phyloP scores from a whole-genome alignment of 2,888 invertebrate genomes.

The Tiphia femorata region DNA sequence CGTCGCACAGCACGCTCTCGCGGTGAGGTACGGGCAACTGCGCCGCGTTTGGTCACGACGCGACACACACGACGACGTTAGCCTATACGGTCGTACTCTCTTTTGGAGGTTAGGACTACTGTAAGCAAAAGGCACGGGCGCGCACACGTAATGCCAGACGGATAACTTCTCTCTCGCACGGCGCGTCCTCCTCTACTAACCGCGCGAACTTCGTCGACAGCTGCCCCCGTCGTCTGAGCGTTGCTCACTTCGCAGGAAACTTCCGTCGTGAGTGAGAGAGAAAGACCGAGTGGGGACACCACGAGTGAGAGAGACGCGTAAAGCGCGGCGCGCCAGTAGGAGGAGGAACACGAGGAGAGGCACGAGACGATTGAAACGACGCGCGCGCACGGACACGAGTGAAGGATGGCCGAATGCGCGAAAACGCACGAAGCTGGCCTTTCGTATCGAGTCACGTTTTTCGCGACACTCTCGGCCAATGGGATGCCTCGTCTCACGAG shows the following conservation, averaged over 20 bases:
- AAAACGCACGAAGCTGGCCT: too few species aligned
- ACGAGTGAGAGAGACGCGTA: neutral
- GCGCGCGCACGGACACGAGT: neutral
- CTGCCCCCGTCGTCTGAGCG: neutral
- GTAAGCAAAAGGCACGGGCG: neutral
- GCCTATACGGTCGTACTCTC: too few species aligned
- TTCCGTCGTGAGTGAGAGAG: neutral
- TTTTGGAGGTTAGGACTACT: conserved; percentile 1
- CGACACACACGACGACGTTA: neutral
- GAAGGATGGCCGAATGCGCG: neutral
- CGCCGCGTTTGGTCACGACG: conserved; percentile 3
- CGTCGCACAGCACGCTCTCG: neutral
- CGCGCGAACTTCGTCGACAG: neutral
- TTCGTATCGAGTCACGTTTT: too few species aligned
- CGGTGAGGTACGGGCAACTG: neutral
- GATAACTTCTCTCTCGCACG: neutral
- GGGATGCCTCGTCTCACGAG: too few species aligned
- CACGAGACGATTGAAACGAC: neutral
- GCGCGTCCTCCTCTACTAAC: neutral
- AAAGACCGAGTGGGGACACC: neutral
- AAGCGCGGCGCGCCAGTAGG: neutral
- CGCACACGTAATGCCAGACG: neutral
- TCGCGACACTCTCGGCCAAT: too few species aligned
- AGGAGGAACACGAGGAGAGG: neutral
- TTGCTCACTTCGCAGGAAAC: neutral